Base-by-base conservation (phyloP, 2,888 invertebrate genomes). In the Eristalis arbustorum region DNA sequence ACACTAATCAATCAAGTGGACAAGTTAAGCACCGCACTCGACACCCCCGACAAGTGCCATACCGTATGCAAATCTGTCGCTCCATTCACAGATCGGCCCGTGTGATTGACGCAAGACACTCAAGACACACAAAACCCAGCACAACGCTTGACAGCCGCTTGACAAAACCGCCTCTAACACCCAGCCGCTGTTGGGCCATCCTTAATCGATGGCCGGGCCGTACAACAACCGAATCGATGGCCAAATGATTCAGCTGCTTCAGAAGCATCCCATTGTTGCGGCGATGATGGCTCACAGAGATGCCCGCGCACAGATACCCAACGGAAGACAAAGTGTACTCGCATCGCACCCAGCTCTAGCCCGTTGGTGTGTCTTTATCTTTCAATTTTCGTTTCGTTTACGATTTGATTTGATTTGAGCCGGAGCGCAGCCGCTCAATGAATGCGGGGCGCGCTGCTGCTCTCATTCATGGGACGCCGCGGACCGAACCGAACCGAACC, bases 381-480 rank as follows among this genome's bases (percentile, higher is more conserved):
- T 49, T 68, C 62, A 68, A 76, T 63, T 31, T 49, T 49, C 59
- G 25, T 28, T 59, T 78, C 49, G 68, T 62, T 56, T 49, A 61
- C 67, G 67, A 76, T 49, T 76, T 42, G 59, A 59, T n/a, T n/a
- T 14, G 37, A 69, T 77, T 69, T 14, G 69, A 49, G 56, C 63
- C 63, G 6, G 18, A 8, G 49, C 49, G 18, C 18, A 18, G 8
- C 34, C 37, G 63, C 67, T 76, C 76, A 76, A 69, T 78, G 71
- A 78, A 78, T 59, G 66, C 71, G 77, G 22, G 1, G 42, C 40
- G 13, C 14, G 25, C n/a, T 40, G 49, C 10, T 62, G 49, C 31
- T 64, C 23, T 57, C 80, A 80, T 80, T 80, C 73, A 80, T 74
- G 67, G 63, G 72, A 68, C 80, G 80, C 80, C 80, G 62, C 6